phyloP scores from a whole-genome alignment of 1,140 invertebrate genomes.

The Heliconius nattereri region DNA sequence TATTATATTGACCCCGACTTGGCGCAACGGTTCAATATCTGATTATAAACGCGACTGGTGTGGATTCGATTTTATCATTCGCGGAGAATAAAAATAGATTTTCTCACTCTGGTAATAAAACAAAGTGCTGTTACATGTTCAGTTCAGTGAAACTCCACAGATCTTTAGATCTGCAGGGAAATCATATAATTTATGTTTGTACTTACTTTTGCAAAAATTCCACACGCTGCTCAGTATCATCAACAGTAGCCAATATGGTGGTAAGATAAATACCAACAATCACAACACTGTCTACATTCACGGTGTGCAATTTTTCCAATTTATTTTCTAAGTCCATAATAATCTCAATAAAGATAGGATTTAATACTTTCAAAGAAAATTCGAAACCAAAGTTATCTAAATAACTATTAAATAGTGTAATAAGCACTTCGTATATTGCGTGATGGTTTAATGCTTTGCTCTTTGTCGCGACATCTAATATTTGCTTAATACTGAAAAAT shows the following conservation, averaged over 20 bases:
- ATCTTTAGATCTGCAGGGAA: no score
- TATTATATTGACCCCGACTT: no score
- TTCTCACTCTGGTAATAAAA: no score
- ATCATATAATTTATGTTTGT: no score
- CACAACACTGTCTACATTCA: slow-evolving; percentile 64
- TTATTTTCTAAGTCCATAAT: slow-evolving; percentile 70
- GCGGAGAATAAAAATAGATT: no score
- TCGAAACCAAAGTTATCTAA: slow-evolving; percentile 65
- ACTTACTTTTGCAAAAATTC: slow-evolving; percentile 79
- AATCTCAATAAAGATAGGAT: slow-evolving; percentile 65
- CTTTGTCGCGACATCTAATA: slow-evolving; percentile 59
- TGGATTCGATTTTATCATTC: no score
- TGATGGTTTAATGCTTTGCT: slow-evolving; percentile 63
- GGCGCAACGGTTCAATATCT: no score
- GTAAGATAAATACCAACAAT: slow-evolving; percentile 75
- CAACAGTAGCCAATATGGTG: slow-evolving; percentile 56
- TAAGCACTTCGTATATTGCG: slow-evolving; percentile 59
- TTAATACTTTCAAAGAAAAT: slow-evolving; percentile 63
- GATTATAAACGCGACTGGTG: no score
- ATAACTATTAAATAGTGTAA: slow-evolving; percentile 66
- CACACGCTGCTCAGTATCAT: slow-evolving; percentile 53
- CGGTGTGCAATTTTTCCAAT: slow-evolving; percentile 70
- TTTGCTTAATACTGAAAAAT: slow-evolving; percentile 67
- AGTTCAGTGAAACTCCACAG: no score
- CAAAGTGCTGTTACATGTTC: no score